Evolutionary conservation across 2,113 vertebrate genomes (phyloP).

Genomic region (Capreolus pygargus): DNA sequence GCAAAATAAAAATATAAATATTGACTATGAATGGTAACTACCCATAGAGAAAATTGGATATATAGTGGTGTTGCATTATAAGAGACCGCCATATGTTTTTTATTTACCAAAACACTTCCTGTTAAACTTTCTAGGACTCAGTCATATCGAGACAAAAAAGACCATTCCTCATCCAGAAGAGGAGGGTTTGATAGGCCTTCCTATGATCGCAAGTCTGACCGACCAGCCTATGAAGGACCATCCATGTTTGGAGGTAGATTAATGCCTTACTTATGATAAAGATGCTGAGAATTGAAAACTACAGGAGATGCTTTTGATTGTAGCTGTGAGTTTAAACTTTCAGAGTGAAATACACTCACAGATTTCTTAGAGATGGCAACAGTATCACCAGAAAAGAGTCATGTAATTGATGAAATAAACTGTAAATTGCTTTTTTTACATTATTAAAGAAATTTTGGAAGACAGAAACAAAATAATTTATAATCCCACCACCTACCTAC

Average conservation of each 20-base stretch:
- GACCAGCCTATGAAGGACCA: slow-evolving; percentile 85
- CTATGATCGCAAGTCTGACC: slow-evolving; percentile 90
- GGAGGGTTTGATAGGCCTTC: slow-evolving; percentile 90
- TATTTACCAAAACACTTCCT: slow-evolving; percentile 80
- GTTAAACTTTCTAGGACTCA: slow-evolving; percentile 80
- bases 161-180: slow-evolving; percentile 86
- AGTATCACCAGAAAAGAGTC: slow-evolving; percentile 26
- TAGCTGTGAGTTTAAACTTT: neutral
- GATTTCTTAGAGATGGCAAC: neutral
- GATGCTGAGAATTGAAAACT: slow-evolving; percentile 15
- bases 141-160: slow-evolving; percentile 90
- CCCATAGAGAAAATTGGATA: neutral
- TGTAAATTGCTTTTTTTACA: neutral
- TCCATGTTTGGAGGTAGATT: slow-evolving; percentile 88
- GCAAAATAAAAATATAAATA: neutral
- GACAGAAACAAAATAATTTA: neutral
- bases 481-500: neutral
- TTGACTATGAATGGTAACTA: neutral
- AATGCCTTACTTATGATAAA: slow-evolving; percentile 15
- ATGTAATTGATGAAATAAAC: slow-evolving; percentile 43
- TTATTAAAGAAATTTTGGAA: slow-evolving; percentile 11
- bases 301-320: neutral
- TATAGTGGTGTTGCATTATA: slow-evolving; percentile 4
- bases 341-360: neutral
- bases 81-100: neutral